Evolutionary conservation across 53 echinoderm and acorn worm genomes (phyloP).

Genomic region (Temnopleurus reevesii): DNA sequence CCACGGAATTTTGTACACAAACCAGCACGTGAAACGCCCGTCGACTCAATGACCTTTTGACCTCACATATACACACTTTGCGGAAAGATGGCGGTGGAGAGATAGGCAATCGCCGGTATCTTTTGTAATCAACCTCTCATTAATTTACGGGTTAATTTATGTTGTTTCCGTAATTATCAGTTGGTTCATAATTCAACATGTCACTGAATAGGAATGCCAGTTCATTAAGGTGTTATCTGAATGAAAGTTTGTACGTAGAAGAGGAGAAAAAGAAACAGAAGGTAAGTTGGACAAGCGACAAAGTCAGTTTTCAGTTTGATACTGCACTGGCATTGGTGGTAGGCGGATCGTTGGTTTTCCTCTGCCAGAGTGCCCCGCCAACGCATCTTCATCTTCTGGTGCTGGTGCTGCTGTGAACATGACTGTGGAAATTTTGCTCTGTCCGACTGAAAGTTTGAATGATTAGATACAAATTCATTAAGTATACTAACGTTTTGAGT

Average conservation of each 20-base stretch:
- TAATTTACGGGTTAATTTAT: not conserved
- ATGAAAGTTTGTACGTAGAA: slow-evolving; percentile 32
- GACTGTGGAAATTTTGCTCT: not conserved
- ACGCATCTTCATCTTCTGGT: not conserved
- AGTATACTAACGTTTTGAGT: too few species aligned
- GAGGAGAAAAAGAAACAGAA: slow-evolving; percentile 21
- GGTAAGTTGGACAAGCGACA: not conserved
- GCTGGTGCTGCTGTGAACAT: not conserved
- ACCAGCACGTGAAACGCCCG: not conserved
- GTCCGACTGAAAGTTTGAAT: not conserved
- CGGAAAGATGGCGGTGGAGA: slow-evolving; percentile 39
- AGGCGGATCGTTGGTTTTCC: not conserved
- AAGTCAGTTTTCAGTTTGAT: not conserved
- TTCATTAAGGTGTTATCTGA: slow-evolving; percentile 29
- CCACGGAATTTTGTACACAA: too few species aligned
- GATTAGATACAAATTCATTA: too few species aligned
- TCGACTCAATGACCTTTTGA: not conserved
- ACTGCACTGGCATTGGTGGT: not conserved
- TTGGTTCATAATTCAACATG: not conserved
- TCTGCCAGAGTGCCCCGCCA: not conserved
- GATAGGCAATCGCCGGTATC: slow-evolving; percentile 1
- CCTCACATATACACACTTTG: not conserved
- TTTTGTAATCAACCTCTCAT: not conserved
- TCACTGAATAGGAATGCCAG: not conserved
- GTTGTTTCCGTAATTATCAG: not conserved